phyloP scores from a whole-genome alignment of 2,113 vertebrate species.

The Scalopus aquaticus region DNA sequence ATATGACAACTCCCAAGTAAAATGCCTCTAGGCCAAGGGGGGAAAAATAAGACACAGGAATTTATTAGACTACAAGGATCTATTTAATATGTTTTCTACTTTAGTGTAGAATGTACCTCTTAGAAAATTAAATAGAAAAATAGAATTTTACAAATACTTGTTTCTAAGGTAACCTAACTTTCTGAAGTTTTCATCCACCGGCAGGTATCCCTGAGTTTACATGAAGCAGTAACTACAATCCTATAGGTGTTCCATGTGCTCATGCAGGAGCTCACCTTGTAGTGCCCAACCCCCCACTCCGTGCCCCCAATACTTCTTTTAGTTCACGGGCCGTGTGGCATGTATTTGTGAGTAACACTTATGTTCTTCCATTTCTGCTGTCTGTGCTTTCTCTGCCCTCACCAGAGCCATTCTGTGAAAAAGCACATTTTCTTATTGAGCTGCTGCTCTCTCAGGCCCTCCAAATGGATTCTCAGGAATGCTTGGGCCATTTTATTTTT shows the following conservation, averaged over 20 bases:
- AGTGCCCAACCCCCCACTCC: background rate
- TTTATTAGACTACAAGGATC: background rate
- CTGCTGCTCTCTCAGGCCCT: background rate
- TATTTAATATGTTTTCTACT: background rate
- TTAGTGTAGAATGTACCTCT: background rate
- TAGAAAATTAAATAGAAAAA: background rate
- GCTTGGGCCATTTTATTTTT: background rate
- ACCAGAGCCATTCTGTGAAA: background rate
- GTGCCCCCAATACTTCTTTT: background rate
- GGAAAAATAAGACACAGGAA: background rate
- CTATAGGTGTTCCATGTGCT: background rate
- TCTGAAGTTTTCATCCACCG: background rate
- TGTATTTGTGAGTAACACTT: background rate
- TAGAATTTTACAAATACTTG: background rate
- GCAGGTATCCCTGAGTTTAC: background rate
- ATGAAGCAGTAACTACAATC: background rate
- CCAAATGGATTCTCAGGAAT: background rate
- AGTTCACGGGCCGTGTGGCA: background rate
- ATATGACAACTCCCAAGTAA: background rate
- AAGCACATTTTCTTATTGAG: background rate
- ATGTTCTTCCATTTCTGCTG: background rate
- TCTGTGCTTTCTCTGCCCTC: background rate
- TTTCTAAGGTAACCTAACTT: constrained; percentile 7
- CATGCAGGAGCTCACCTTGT: too few relatives aligned
- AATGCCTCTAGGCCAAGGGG: background rate